These are phyloP conservation scores for Pelodiscus sinensis DNA, from an alignment of 2,113 vertebrate genomes.

Conservation along the genomic window DNA sequence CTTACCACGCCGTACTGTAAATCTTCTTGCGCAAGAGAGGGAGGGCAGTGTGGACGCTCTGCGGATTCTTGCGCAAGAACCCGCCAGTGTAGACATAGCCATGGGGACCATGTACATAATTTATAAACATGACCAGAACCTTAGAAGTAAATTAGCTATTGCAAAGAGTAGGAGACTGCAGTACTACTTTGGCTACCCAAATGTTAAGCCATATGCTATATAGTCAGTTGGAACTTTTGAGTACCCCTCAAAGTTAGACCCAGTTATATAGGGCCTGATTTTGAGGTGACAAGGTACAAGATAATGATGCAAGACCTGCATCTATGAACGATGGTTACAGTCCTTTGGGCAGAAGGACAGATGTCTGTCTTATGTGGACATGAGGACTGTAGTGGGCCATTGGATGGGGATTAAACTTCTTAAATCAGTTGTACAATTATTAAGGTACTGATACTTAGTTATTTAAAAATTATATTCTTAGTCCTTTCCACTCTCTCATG, in stretches of 20 bases:
- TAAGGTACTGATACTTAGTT: neutral
- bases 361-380: neutral
- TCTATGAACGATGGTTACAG: neutral
- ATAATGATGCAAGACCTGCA: neutral
- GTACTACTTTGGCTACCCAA: neutral
- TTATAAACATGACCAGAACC: neutral
- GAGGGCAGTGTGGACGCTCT: too few relatives aligned
- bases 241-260: neutral
- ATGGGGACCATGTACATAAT: neutral
- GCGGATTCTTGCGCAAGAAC: too few relatives aligned
- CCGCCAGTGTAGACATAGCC: too few relatives aligned
- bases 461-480: neutral
- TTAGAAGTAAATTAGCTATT: neutral
- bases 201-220: neutral
- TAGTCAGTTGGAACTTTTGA: neutral
- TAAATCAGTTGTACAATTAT: neutral
- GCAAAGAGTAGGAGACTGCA: neutral
- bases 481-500: neutral
- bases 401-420: neutral
- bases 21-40: too few relatives aligned
- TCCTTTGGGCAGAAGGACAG: neutral
- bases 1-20: too few relatives aligned
- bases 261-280: neutral
- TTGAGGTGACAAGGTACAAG: neutral
- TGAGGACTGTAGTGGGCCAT: neutral